Conservation (phyloP, 2,888 invertebrate genomes). For the Erebia aethiops region DNA sequence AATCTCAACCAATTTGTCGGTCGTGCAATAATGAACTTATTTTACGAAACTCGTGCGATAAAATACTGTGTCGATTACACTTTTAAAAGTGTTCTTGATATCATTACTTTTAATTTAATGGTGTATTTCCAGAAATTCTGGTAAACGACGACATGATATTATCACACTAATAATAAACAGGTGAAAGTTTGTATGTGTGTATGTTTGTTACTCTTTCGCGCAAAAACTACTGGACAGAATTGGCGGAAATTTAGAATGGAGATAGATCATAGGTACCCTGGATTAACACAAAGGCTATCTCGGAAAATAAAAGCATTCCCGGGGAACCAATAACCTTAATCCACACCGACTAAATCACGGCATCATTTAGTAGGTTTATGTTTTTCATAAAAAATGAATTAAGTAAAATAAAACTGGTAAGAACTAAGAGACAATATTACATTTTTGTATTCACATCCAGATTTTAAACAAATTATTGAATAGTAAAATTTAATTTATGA, state of each 20-base stretch:
- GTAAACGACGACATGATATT: not conserved
- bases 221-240: not conserved
- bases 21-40: constrained; percentile 5
- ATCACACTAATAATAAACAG: not conserved
- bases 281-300: too few species aligned
- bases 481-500: too few species aligned
- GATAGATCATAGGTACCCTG: too few species aligned
- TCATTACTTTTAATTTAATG: constrained; percentile 16
- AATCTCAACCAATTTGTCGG: constrained; percentile 3
- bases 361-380: too few species aligned
- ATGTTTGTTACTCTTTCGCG: not conserved
- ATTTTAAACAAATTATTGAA: too few species aligned
- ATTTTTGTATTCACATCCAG: too few species aligned
- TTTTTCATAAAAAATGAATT: too few species aligned
- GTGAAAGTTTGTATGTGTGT: not conserved
- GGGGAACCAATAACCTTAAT: too few species aligned
- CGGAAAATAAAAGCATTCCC: too few species aligned
- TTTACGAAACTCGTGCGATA: constrained; percentile 6
- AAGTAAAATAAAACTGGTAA: too few species aligned
- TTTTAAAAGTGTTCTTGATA: constrained; percentile 9
- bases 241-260: not conserved
- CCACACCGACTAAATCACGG: too few species aligned
- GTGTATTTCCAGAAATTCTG: not conserved
- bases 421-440: too few species aligned
- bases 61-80: constrained; percentile 5